Evolutionary conservation across 2,888 invertebrate species (phyloP), one percentile per base, ranked within the genome.

Genomic region (Myopa testacea): DNA sequence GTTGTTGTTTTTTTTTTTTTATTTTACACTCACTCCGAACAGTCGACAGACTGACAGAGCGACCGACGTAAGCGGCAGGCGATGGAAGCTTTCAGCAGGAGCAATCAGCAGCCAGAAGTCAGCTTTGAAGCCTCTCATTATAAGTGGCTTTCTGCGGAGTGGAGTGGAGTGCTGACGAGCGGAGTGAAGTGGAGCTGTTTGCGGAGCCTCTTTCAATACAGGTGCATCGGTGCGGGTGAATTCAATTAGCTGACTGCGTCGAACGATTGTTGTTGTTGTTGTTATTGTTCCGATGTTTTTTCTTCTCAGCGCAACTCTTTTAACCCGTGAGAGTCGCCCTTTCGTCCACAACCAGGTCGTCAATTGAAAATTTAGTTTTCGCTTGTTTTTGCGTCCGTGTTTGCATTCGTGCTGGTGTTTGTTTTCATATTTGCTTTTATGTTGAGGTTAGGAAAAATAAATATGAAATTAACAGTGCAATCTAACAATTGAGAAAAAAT

Each of bases 381-480:
- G 65, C 65, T 65, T 65, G 7, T 65, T 3, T 14, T 38, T 65
- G 37, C 1, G 3, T 65, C 16, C 12, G 12, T 65, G 38, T 37
- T 16, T 68, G 26, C 34, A n/a, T 65, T 37, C 67, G 67, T 68
- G 75, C 67, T 38, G 55, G 38, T 67, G 75, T 68, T 45, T 45
- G 45, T 45, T 10, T 67, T 55, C 34, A 19, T 67, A 60, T 75
- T 75, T 75, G 75, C 68, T 40, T 68, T 68, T 58, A 68, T 75
- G 75, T 68, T 69, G 68, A 68, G 68, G 75, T 75, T 75, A 34
- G 50, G 19, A 58, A 68, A 68, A 75, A 68, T 75, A 67, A 75
- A 75, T 75, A 68, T 75, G 40, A 68, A 75, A 68, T 75, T 58
- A 75, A 68, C 75, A 75, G 68, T 68, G 40, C 67, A 58, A 75